Evolutionary conservation across 2,888 invertebrate species (phyloP).

Genomic region (Meloe dianella): DNA sequence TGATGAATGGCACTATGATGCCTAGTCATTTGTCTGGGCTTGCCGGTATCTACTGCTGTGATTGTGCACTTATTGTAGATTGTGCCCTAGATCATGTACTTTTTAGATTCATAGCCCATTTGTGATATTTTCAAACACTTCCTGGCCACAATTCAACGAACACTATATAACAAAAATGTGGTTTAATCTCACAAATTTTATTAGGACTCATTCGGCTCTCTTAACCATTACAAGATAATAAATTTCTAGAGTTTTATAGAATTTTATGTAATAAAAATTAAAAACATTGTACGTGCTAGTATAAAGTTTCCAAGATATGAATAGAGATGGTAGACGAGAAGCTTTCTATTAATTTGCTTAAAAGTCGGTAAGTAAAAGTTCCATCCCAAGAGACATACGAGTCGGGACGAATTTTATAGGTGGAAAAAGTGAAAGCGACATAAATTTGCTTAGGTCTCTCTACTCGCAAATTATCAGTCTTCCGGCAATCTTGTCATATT

Average conservation of each 20-base stretch:
- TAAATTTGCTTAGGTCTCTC: conserved; percentile 21
- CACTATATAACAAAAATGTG: not conserved
- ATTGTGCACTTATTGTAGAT: conserved; percentile 48
- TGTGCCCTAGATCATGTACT: conserved; percentile 40
- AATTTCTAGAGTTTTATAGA: not conserved
- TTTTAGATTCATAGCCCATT: conserved; percentile 39
- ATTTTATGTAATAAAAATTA: not conserved
- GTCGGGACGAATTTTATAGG: conserved; percentile 20
- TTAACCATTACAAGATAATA: too few relatives aligned
- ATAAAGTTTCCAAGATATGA: not conserved
- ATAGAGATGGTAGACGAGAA: not conserved
- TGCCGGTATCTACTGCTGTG: conserved; percentile 46
- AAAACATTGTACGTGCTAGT: not conserved
- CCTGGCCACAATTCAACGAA: not conserved
- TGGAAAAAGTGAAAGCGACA: conserved; percentile 21
- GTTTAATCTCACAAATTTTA: not conserved
- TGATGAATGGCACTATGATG: conserved; percentile 50
- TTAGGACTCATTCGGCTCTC: not conserved
- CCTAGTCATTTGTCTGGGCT: conserved; percentile 52
- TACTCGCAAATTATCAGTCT: conserved; percentile 16
- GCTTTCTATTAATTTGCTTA: conserved; percentile 21
- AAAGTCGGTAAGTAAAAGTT: conserved; percentile 22
- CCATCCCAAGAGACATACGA: conserved; percentile 24
- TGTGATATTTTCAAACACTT: conserved; percentile 27
- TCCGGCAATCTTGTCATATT: conserved; percentile 11